Conservation (phyloP, 1,140 invertebrate genomes). For the Ctenoplectra terminalis region DNA sequence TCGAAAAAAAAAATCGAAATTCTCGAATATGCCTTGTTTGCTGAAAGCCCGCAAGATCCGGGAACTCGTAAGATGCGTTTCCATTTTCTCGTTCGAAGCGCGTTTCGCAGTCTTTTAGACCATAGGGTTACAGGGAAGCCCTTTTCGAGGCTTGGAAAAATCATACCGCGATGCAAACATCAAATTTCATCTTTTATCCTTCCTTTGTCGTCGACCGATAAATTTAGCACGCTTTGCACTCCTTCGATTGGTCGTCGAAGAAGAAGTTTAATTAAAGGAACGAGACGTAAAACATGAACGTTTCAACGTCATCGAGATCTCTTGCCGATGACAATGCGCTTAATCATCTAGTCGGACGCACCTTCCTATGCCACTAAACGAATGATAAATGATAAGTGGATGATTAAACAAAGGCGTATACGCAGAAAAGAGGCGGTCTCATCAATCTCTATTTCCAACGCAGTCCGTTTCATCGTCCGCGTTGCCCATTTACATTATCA, state of each 20-base stretch:
- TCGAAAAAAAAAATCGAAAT: conserved; percentile 18
- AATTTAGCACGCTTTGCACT: no score
- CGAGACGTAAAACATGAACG: no score
- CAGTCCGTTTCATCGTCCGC: conserved; percentile 45
- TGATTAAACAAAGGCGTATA: conserved; percentile 64
- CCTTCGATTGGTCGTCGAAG: no score
- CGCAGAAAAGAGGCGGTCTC: conserved; percentile 51
- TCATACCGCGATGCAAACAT: no score
- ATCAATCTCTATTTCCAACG: conserved; percentile 61
- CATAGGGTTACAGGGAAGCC: neutral
- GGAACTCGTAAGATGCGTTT: neutral
- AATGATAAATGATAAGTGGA: conserved; percentile 65
- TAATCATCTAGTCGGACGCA: conserved; percentile 42
- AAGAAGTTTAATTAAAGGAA: no score
- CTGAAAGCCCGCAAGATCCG: neutral
- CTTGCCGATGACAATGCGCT: neutral
- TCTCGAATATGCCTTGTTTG: neutral
- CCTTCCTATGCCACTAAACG: conserved; percentile 45
- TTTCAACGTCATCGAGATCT: neutral
- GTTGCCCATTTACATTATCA: conserved; percentile 48
- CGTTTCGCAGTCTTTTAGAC: neutral
- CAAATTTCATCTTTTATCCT: no score
- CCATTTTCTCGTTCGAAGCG: neutral
- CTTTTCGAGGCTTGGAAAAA: neutral
- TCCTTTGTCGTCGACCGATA: no score